Base-by-base conservation (phyloP, 2,888 invertebrate genomes). In the Drosophila pseudotalamancana region DNA sequence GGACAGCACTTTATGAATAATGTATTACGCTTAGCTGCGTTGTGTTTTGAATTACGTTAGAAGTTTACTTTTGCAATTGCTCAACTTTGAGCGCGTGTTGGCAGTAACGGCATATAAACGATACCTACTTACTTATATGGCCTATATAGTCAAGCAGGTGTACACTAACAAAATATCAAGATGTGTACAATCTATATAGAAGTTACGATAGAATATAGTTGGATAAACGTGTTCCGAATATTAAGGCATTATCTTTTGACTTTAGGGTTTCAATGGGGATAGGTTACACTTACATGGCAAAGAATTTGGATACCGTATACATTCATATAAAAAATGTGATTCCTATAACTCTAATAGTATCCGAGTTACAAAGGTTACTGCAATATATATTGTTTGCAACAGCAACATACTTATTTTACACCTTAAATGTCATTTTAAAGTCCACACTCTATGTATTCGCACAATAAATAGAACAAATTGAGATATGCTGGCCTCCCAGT, bases 1-100 rank as follows among this genome's bases (percentile, higher is more conserved):
- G 40, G 55, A 35, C 64, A 42, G 42, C 62, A 55, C 59, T 72
- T 77, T 80, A 80, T 80, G 79, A 80, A 80, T 80, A 80, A 80
- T 80, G 79, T 61, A 80, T 80, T 53, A 70, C 55, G 77, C 64
- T 77, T 77, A 77, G 64, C 67, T 67, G 72, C 60, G 74, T 25
- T 71, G 69, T 75, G 71, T 63, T 71, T 60, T 67, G 72, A 70
- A 75, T 75, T 77, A 34, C 54, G 61, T 45, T 53, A 70, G 66
- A 69, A 72, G 59, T 77, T 73, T 77, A 73, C 59, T 70, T 70
- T 65, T 54, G 74, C 77, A 73, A 77, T 73, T 66, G 75, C 67
- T 75, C 62, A 77, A 65, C 57, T 59, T 32, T 35, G 57, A 46
- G 45, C 50, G 60, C 55, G 45, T 48, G 32, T 53, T 50, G 40